Conservation (phyloP, 1,140 invertebrate species). For the Drosophila pallidifrons region DNA sequence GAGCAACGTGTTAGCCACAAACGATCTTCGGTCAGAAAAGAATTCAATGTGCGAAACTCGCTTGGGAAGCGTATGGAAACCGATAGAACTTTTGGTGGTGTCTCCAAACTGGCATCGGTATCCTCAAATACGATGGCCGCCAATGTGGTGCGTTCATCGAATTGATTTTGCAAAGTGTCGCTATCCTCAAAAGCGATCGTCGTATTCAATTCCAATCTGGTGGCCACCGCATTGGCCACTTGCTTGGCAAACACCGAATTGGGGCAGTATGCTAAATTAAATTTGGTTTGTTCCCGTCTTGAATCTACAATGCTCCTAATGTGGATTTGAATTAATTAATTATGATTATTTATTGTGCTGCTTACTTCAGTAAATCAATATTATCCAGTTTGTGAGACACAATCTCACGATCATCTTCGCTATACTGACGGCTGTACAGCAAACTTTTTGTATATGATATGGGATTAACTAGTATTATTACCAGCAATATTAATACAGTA, state of each 20-base stretch:
- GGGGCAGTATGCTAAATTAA: constrained; percentile 50
- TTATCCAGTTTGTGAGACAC: constrained; percentile 51
- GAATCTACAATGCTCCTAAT: constrained; percentile 45
- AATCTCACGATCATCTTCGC: constrained; percentile 30
- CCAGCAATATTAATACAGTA: constrained; percentile 51
- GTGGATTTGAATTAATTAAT: not conserved
- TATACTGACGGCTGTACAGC: constrained; percentile 41
- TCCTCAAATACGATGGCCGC: constrained; percentile 51
- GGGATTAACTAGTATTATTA: constrained; percentile 62
- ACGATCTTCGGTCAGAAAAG: constrained; percentile 63
- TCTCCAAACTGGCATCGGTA: not conserved
- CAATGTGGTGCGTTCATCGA: constrained; percentile 64
- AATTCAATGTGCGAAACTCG: constrained; percentile 62
- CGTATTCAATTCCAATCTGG: constrained; percentile 44
- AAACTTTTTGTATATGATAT: constrained; percentile 55
- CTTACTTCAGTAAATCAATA: constrained; percentile 65
- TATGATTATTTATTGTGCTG: not conserved
- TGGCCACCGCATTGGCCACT: constrained; percentile 31
- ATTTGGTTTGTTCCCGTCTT: constrained; percentile 62
- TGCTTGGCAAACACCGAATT: constrained; percentile 18
- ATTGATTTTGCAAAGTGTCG: constrained; percentile 49
- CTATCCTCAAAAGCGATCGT: constrained; percentile 12
- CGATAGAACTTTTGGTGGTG: constrained; percentile 33
- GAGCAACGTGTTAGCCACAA: constrained; percentile 72
- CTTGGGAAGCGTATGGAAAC: constrained; percentile 67